A percentile compares a stretch with the other conserved stretches of the same genome.
Conservation (phyloP, 2,797 vertebrate genomes). For the Catostomus latipinnis region DNA sequence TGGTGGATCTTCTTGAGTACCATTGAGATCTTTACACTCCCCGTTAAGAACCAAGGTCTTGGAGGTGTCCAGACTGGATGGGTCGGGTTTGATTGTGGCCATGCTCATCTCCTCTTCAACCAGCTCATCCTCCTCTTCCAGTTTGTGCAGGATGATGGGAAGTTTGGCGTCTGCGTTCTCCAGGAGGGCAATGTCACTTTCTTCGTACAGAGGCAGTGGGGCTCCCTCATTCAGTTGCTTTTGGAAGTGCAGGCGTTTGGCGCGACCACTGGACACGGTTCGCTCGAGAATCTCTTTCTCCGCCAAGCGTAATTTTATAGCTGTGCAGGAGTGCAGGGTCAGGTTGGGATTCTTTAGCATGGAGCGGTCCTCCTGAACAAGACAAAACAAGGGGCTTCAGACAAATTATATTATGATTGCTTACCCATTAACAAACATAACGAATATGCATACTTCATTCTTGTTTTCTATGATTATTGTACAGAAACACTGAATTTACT, state of each 20-base stretch:
- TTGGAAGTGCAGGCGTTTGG: conserved; percentile 82
- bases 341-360: conserved; percentile 84
- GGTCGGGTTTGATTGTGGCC: conserved; percentile 66
- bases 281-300: conserved; percentile 95
- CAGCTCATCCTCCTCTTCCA: conserved; percentile 80
- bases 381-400: neutral
- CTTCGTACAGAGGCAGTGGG: conserved; percentile 85
- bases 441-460: no score
- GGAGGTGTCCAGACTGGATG: conserved; percentile 55
- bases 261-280: conserved; percentile 80
- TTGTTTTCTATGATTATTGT: no score
- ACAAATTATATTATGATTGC: neutral
- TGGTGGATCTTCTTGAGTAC: conserved; percentile 55
- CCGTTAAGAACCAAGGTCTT: conserved; percentile 76
- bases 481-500: no score
- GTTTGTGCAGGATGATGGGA: conserved; percentile 86
- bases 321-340: conserved; percentile 81
- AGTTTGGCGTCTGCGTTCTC: conserved; percentile 88
- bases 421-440: neutral
- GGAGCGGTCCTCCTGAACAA: conserved; percentile 84
- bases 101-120: conserved; percentile 75
- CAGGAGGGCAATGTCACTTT: conserved; percentile 86
- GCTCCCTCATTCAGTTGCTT: conserved; percentile 82
- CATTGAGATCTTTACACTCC: conserved; percentile 77
- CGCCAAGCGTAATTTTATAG: conserved; percentile 87